Evolutionary conservation across 2,113 vertebrate species (phyloP), one percentile per base, ranked within the genome.

Genomic region (Hucho hucho): DNA sequence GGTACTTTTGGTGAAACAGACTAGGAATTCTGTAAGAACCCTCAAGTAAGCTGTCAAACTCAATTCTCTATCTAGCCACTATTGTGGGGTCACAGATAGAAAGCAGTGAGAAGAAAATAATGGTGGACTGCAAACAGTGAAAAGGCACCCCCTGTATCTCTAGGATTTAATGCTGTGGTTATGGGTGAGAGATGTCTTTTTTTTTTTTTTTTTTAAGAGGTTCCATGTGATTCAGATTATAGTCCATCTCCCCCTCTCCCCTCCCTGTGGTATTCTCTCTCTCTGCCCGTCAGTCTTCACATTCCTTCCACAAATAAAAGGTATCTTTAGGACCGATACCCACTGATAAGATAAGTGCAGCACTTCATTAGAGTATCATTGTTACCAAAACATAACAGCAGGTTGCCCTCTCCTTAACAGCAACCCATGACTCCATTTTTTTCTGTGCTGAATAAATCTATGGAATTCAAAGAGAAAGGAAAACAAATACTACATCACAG

Each of bases 221-320:
- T 74, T 58, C 82, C 89, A 90, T 91, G 91, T 91, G 92, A 93
- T 84, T 92, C 82, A 83, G 87, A 92, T 91, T 91, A 90, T 43
- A 43, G 81, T 74, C 77, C 85, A 85, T 72, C 79, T 70, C 79
- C 61, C 14, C 25, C 37, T 9, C 43, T 26, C 46, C 25, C 13
- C 56, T 32, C 61, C 81, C 77, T 81, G n/a, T 11, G 75, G 72
- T 68, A 70, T 64, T 22, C 16, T 47, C 13, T 20, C 47, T 12
- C 69, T 9, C 6, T 12, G 9, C 22, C 4, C 12, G 12, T 64
- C 16, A 56, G 63, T 13, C 63, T 64, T 26, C 25, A 26, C 25
- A 11, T 26, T 64, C 63, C 63, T 64, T 64, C 63, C 13, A 24
- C 22, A 64, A 3, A 24, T 64, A 64, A 13, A 26, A 28, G 25